These are phyloP conservation scores for Typhlichthys eigenmanni DNA, from an alignment of 2,797 vertebrate genomes.

Conservation along the genomic window DNA sequence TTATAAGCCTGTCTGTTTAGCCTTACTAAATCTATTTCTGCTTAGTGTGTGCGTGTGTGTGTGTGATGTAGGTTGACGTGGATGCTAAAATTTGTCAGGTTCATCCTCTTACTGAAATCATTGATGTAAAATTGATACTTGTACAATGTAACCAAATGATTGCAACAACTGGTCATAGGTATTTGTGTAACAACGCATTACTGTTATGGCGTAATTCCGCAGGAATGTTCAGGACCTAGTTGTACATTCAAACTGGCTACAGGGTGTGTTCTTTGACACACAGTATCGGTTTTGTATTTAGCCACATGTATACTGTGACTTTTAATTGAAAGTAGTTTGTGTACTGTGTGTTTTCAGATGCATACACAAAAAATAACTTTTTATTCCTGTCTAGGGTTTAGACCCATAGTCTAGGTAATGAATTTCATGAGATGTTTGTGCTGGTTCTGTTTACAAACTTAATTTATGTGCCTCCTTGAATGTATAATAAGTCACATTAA, in stretches of 20 bases:
- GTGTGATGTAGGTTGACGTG: too few species aligned
- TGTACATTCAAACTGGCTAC: too few species aligned
- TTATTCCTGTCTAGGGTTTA: slow-evolving; percentile 54
- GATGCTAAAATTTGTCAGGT: too few species aligned
- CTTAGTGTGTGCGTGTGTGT: slow-evolving; percentile 35
- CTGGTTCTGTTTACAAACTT: slow-evolving; percentile 61
- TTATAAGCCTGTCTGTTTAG: slow-evolving; percentile 80
- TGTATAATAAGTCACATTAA: slow-evolving; percentile 60
- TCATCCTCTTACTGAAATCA: not conserved
- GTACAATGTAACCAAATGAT: too few species aligned
- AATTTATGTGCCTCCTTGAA: slow-evolving; percentile 65
- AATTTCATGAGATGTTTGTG: slow-evolving; percentile 65
- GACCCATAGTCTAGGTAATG: slow-evolving; percentile 66
- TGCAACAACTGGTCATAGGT: too few species aligned
- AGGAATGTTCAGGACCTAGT: too few species aligned
- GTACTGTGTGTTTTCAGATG: slow-evolving; percentile 49
- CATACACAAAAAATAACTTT: slow-evolving; percentile 26
- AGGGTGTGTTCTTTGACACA: too few species aligned
- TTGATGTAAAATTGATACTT: too few species aligned
- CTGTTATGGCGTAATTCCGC: too few species aligned
- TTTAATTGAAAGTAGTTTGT: slow-evolving; percentile 16
- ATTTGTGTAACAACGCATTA: too few species aligned
- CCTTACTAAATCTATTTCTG: slow-evolving; percentile 73
- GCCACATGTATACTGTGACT: too few species aligned
- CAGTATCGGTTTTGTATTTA: too few species aligned